phyloP scores from a whole-genome alignment of 2,888 invertebrate genomes.

The Pheosia tremula region DNA sequence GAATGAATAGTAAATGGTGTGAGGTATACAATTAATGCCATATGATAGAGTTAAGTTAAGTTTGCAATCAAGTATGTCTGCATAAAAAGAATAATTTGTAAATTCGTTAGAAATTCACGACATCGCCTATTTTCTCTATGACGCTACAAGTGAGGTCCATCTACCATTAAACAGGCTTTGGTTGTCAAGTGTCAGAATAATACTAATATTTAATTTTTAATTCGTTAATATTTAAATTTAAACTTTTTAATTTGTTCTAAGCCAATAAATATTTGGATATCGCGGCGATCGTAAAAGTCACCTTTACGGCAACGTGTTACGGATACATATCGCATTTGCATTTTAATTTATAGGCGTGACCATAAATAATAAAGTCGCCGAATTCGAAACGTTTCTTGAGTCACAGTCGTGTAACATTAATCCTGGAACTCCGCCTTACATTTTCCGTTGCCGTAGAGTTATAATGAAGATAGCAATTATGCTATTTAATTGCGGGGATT shows the following conservation, averaged over 20 bases:
- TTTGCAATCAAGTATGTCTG: slow-evolving; percentile 43
- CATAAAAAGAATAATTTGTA: slow-evolving; percentile 42
- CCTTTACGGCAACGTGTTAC: slow-evolving; percentile 59
- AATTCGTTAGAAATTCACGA: slow-evolving; percentile 56
- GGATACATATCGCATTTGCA: slow-evolving; percentile 51
- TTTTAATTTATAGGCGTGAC: slow-evolving; percentile 52
- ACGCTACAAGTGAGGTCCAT: slow-evolving; percentile 48
- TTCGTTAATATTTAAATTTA: slow-evolving; percentile 66
- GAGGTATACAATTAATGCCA: slow-evolving; percentile 9
- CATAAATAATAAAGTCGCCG: slow-evolving; percentile 51
- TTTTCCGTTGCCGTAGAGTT: slow-evolving; percentile 1
- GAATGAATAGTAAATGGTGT: slow-evolving; percentile 31
- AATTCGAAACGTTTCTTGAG: slow-evolving; percentile 33
- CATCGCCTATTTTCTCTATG: too few relatives aligned
- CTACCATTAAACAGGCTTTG: slow-evolving; percentile 69
- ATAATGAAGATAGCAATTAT: neutral
- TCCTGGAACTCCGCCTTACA: slow-evolving; percentile 11
- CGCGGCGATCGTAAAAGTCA: slow-evolving; percentile 63
- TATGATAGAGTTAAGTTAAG: slow-evolving; percentile 54
- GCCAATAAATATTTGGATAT: slow-evolving; percentile 72
- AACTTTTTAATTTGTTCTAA: slow-evolving; percentile 72
- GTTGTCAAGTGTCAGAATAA: slow-evolving; percentile 58
- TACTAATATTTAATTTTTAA: slow-evolving; percentile 45
- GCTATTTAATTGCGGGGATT: neutral
- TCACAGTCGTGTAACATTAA: slow-evolving; percentile 31